A percentile compares a stretch with the other conserved stretches of the same genome.
These are phyloP conservation scores for Mythimna ferrago DNA, from an alignment of 2,888 invertebrate genomes.

Conservation along the genomic window DNA sequence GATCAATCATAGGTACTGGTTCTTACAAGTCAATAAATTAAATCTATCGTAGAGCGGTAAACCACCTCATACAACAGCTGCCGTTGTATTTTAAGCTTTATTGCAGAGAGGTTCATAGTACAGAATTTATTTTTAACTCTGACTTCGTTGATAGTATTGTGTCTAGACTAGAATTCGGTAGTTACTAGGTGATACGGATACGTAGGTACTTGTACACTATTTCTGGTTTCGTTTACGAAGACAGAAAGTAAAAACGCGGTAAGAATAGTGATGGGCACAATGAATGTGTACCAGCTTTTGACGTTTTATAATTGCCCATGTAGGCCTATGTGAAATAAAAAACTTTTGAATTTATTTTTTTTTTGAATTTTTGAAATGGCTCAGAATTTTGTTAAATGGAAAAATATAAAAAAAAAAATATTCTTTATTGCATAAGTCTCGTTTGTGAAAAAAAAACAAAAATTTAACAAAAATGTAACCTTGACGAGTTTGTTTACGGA, in stretches of 20 bases:
- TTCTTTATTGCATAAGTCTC: not conserved
- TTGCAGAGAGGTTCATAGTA: conserved; percentile 9
- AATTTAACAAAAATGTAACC: not conserved
- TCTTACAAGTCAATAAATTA: not conserved
- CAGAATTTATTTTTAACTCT: conserved; percentile 27
- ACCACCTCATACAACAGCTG: conserved; percentile 1
- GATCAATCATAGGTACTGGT: not conserved
- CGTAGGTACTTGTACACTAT: not conserved
- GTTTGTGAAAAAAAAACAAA: not conserved
- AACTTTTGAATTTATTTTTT: too few species aligned
- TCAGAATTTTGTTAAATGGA: not conserved
- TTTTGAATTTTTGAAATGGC: not conserved
- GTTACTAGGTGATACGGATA: conserved; percentile 30
- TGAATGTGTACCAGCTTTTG: too few species aligned
- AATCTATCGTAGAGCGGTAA: too few species aligned
- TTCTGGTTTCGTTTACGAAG: conserved; percentile 2
- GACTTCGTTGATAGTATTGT: conserved; percentile 6
- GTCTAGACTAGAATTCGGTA: conserved; percentile 23
- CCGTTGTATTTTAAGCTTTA: conserved; percentile 34
- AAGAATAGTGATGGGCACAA: conserved; percentile 14
- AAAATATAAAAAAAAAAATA: not conserved
- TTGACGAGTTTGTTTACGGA: not conserved
- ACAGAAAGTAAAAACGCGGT: not conserved
- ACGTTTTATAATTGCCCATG: too few species aligned
- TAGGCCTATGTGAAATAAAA: too few species aligned